Evolutionary conservation across 1,140 invertebrate genomes (phyloP), one percentile per base, ranked within the genome.

Genomic region (Bombus balteatus): DNA sequence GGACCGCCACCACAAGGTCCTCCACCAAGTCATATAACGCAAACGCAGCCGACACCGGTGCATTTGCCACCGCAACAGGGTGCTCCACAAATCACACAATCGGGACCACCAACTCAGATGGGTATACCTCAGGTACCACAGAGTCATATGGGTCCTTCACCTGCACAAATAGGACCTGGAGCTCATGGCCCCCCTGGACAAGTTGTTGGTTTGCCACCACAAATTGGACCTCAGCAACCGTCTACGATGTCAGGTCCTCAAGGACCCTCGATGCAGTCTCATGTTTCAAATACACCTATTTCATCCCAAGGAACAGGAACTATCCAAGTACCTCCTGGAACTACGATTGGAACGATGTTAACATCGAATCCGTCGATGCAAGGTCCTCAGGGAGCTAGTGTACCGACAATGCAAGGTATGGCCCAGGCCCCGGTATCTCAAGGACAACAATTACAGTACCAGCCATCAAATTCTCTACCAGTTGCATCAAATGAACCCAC

Each of bases 51-150:
- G 25, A n/a, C 88, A 12, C 12, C 89, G 28, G 77, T 81, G 5
- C 91, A 89, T 75, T 88, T 92, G n/a, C 62, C 89, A 39, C 85
- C 88, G 22, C 87, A 88, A 47, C 86, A 86, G n/a, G 81, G 76
- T 65, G 41, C 39, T 41, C 62, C 87, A 13, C 83, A 83, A 66
- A 85, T 91, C 0, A 34, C 88, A 0, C 90, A 91, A 15, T 85
- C 81, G 28, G 88, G 83, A 47, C 76, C 82, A 57, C 75, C 85
- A 13, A 75, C 47, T 65, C 91, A 92, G 80, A 91, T 92, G 74
- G 83, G 76, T 39, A 72, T 89, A 25, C 81, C 90, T 72, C 57
- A 83, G 25, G 75, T 87, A 41, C 59, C 83, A 41, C 87, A 82
- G 22, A 43, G 75, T 62, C 89, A 91, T 4, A 87, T 91, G 57